These are phyloP conservation scores for Mizuhopecten yessoensis DNA, from an alignment of 1,140 invertebrate genomes.

Conservation along the genomic window DNA sequence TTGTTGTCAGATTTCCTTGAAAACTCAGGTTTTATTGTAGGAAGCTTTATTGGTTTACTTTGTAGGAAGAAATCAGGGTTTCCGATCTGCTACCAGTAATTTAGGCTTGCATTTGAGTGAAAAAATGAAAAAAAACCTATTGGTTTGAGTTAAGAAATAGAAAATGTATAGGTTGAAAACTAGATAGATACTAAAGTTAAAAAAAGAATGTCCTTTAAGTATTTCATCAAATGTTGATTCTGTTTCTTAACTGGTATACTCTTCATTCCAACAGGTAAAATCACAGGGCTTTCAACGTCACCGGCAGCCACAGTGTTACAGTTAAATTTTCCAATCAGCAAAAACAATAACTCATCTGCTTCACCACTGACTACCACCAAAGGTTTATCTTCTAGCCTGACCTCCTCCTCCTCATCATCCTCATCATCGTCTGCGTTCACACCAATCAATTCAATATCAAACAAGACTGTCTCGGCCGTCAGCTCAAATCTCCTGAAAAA, in stretches of 20 bases:
- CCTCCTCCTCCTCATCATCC: constrained; percentile 50
- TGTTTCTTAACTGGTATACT: not conserved
- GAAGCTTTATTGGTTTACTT: too few species aligned
- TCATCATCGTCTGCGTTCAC: constrained; percentile 56
- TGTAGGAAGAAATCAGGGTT: too few species aligned
- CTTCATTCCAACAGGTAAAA: constrained; percentile 70
- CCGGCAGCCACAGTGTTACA: constrained; percentile 81
- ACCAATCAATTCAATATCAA: constrained; percentile 46
- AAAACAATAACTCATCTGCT: constrained; percentile 61
- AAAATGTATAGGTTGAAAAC: too few species aligned
- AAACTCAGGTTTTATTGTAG: too few species aligned
- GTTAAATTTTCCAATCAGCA: constrained; percentile 79
- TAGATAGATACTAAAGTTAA: too few species aligned
- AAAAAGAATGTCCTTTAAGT: too few species aligned
- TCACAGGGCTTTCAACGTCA: constrained; percentile 80
- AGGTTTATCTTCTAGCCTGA: constrained; percentile 61
- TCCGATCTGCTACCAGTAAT: too few species aligned
- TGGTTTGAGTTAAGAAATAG: too few species aligned
- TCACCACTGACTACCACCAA: constrained; percentile 48
- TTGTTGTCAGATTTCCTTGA: too few species aligned
- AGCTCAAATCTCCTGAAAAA: constrained; percentile 54
- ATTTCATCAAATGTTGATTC: too few species aligned
- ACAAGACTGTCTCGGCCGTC: constrained; percentile 36
- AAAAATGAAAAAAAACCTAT: too few species aligned
- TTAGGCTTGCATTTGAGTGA: too few species aligned